A percentile compares a stretch with the other conserved stretches of the same genome.
These are phyloP conservation scores for Tautogolabrus adspersus DNA, from an alignment of 2,113 vertebrate species.

Conservation along the genomic window DNA sequence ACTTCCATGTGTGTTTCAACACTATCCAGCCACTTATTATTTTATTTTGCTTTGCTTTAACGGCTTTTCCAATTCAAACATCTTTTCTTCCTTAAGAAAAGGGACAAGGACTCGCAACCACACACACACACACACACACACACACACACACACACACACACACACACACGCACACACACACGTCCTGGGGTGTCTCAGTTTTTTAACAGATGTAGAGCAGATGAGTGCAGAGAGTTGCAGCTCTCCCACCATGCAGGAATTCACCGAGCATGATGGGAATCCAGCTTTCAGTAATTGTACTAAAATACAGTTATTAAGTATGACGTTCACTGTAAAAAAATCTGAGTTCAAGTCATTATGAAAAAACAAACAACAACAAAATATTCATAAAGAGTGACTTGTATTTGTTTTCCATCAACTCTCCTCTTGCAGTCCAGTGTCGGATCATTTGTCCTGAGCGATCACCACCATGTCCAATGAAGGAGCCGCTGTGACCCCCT, in stretches of 20 bases:
- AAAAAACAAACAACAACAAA: too few species aligned
- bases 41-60: background rate
- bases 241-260: background rate
- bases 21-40: background rate
- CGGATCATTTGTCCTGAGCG: background rate
- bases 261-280: background rate
- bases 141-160: too few species aligned
- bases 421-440: slow-evolving; percentile 16
- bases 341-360: too few species aligned
- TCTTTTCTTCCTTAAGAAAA: background rate
- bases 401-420: background rate
- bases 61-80: background rate
- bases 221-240: slow-evolving; percentile 21
- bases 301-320: background rate
- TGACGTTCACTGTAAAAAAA: background rate
- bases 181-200: background rate
- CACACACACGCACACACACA: background rate
- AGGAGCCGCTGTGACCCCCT: slow-evolving; percentile 26
- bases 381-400: background rate
- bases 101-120: background rate
- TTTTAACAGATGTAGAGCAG: slow-evolving; percentile 41
- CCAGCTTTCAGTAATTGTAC: background rate
- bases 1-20: slow-evolving; percentile 16
- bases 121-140: background rate
- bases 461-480: slow-evolving; percentile 41